phyloP scores from a whole-genome alignment of 92 coral and sea anemone genomes.

The Epizoanthus illoricatus region DNA sequence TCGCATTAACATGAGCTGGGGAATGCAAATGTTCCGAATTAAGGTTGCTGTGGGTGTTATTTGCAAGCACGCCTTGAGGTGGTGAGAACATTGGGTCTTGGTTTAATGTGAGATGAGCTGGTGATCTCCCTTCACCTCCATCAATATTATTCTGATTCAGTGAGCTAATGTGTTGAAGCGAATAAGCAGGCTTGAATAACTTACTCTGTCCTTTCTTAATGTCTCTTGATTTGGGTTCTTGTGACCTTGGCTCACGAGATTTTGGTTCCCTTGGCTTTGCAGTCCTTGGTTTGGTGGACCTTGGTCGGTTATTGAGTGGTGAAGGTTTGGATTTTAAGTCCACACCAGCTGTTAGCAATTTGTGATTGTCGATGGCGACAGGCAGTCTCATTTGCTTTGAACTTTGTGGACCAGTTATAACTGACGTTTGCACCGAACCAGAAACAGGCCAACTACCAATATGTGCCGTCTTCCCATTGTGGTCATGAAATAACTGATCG shows the following conservation, averaged over 20 bases:
- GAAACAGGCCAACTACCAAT: slow-evolving; percentile 46
- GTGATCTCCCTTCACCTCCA: slow-evolving; percentile 47
- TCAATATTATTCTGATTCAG: slow-evolving; percentile 56
- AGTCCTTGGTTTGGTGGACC: slow-evolving; percentile 39
- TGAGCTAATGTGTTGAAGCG: slow-evolving; percentile 50
- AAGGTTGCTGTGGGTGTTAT: slow-evolving; percentile 74
- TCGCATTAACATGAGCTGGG: slow-evolving; percentile 46
- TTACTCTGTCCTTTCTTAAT: slow-evolving; percentile 54
- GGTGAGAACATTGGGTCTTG: slow-evolving; percentile 91
- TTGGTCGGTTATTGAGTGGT: slow-evolving; percentile 64
- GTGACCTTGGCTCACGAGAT: slow-evolving; percentile 32
- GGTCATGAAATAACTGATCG: slow-evolving; percentile 57
- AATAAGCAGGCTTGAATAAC: slow-evolving; percentile 40
- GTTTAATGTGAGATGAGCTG: slow-evolving; percentile 60
- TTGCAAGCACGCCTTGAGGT: slow-evolving; percentile 63
- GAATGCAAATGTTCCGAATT: slow-evolving; percentile 76
- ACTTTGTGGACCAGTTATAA: slow-evolving; percentile 63
- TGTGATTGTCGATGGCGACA: slow-evolving; percentile 20
- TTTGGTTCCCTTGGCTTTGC: slow-evolving; percentile 36
- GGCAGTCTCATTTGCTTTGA: slow-evolving; percentile 41
- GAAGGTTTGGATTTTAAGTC: slow-evolving; percentile 56
- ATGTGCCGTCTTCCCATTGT: slow-evolving; percentile 40
- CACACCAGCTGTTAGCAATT: slow-evolving; percentile 4
- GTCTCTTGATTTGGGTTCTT: slow-evolving; percentile 54
- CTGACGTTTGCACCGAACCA: slow-evolving; percentile 65